Evolutionary conservation across 1,140 invertebrate species (phyloP).

Genomic region (Pinna nobilis): DNA sequence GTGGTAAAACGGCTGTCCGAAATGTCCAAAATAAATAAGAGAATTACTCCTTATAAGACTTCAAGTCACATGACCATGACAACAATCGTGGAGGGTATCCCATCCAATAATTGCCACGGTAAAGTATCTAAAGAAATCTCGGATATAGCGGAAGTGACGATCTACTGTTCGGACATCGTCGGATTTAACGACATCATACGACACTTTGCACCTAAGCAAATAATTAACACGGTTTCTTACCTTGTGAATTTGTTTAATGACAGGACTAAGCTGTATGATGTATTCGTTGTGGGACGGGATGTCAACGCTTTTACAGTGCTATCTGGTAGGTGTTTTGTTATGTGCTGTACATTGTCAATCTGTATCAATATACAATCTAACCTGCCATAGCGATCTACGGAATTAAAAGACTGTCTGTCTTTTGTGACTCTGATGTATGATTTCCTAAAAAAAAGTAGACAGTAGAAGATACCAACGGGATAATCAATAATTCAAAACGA

Average conservation of each 20-base stretch:
- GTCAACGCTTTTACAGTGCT: not conserved
- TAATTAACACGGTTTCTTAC: conserved; percentile 3
- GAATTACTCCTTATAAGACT: no score
- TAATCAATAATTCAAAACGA: no score
- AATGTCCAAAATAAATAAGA: not conserved
- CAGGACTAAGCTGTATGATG: conserved; percentile 8
- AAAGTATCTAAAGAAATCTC: not conserved
- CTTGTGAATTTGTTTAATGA: conserved; percentile 16
- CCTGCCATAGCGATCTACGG: no score
- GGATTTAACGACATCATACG: not conserved
- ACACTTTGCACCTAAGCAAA: not conserved
- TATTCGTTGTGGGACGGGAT: not conserved
- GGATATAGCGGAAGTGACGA: not conserved
- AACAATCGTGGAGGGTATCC: conserved; percentile 1
- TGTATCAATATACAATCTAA: no score
- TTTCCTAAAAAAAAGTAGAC: no score
- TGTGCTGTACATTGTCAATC: no score
- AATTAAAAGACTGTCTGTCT: no score
- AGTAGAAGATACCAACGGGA: no score
- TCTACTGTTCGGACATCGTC: conserved; percentile 10
- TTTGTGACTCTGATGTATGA: no score
- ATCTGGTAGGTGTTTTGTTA: not conserved
- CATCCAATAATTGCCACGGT: not conserved
- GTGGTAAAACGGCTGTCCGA: not conserved
- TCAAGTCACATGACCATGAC: not conserved